phyloP scores from a whole-genome alignment of 2,113 vertebrate species.

The Ochotona princeps region DNA sequence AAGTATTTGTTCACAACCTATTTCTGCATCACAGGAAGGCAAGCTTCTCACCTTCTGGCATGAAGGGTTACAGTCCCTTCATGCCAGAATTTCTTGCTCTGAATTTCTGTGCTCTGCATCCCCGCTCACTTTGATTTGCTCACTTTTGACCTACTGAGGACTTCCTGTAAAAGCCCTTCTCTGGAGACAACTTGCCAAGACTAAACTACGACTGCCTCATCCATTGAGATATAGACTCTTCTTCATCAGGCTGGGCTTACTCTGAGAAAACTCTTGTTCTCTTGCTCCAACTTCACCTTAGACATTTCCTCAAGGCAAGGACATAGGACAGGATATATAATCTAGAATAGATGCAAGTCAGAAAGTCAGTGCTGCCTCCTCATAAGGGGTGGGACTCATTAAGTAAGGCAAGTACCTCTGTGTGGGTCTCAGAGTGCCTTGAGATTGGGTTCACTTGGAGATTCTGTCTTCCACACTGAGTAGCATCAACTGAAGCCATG shows the following conservation, averaged over 20 bases:
- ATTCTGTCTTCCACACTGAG: background rate
- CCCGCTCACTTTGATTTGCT: background rate
- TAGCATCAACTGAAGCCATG: background rate
- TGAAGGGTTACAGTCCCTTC: accelerated
- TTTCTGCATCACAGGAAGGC: background rate
- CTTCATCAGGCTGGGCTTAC: background rate
- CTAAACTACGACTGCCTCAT: background rate
- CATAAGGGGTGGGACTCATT: background rate
- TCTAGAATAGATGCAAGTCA: background rate
- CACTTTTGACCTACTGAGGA: background rate
- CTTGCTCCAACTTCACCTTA: background rate
- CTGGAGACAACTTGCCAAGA: background rate
- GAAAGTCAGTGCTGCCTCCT: background rate
- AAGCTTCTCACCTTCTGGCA: too few relatives aligned
- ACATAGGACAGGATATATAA: background rate
- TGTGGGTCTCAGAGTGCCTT: background rate
- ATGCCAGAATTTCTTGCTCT: too few relatives aligned
- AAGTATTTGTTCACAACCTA: background rate
- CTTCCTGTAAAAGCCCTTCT: background rate
- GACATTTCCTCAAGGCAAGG: background rate
- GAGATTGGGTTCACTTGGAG: background rate
- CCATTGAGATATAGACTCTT: background rate
- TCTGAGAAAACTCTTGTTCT: background rate
- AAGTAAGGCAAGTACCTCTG: background rate
- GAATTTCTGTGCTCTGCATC: background rate